These are phyloP conservation scores for Drosophila bocki DNA, from an alignment of 1,140 invertebrate genomes.

Conservation along the genomic window DNA sequence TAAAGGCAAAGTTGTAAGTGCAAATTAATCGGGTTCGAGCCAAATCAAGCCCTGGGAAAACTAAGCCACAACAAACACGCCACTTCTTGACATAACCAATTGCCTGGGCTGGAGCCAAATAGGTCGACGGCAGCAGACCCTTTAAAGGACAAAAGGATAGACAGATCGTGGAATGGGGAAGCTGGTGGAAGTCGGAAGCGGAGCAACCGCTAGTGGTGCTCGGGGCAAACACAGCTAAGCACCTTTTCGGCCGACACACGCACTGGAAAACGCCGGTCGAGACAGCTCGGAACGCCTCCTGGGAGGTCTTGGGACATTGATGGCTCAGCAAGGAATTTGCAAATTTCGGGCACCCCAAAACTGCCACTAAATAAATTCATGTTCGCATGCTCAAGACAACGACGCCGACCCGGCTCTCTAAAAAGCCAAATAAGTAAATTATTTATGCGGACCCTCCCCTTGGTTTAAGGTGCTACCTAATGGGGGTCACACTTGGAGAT, in stretches of 20 bases:
- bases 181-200: background rate
- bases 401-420: conserved; percentile 26
- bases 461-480: conserved; percentile 70
- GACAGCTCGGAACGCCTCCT: conserved; percentile 41
- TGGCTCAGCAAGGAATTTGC: conserved; percentile 59
- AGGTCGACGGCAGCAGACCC: conserved; percentile 9
- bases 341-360: conserved; percentile 59
- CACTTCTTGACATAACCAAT: conserved; percentile 48
- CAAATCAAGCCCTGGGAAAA: conserved; percentile 31
- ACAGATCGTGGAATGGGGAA: background rate
- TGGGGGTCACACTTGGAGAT: conserved; percentile 79
- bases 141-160: conserved; percentile 41
- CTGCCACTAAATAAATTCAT: conserved; percentile 76
- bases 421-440: conserved; percentile 78
- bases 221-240: conserved; percentile 43
- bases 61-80: conserved; percentile 44
- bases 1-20: conserved; percentile 26
- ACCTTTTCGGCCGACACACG: conserved; percentile 49
- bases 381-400: conserved; percentile 65
- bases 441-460: conserved; percentile 64
- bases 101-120: conserved; percentile 39
- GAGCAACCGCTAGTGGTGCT: conserved; percentile 14
- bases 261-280: conserved; percentile 5
- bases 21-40: conserved; percentile 42
- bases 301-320: conserved; percentile 26